phyloP scores from a whole-genome alignment of 2,888 invertebrate genomes.

The Machimus atricapillus region DNA sequence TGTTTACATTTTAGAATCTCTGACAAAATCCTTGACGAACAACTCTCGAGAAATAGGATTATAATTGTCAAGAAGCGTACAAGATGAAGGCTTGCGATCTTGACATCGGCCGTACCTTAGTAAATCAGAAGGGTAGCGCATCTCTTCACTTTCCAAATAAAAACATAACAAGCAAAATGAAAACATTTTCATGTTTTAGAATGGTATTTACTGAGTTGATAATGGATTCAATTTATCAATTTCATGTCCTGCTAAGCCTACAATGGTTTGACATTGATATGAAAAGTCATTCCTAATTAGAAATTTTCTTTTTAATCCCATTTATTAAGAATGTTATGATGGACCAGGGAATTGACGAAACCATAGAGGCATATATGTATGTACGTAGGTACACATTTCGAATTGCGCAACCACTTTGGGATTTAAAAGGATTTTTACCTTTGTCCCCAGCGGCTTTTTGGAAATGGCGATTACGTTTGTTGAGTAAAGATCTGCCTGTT shows the following conservation, averaged over 20 bases:
- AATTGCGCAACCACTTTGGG: background rate
- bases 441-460: background rate
- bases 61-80: background rate
- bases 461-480: background rate
- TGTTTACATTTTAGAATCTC: background rate
- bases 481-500: background rate
- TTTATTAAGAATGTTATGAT: background rate
- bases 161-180: background rate
- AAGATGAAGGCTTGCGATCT: background rate
- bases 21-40: background rate
- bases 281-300: background rate
- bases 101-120: background rate
- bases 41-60: background rate
- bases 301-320: background rate
- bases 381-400: background rate
- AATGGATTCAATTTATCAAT: background rate
- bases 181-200: background rate
- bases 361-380: background rate
- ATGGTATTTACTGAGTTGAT: background rate
- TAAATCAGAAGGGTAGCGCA: background rate
- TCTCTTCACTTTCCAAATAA: background rate
- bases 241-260: background rate
- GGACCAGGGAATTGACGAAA: background rate
- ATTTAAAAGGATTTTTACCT: background rate
- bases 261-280: background rate